Evolutionary conservation across 2,113 vertebrate species (phyloP).

Genomic region (Poeciliopsis prolifica): DNA sequence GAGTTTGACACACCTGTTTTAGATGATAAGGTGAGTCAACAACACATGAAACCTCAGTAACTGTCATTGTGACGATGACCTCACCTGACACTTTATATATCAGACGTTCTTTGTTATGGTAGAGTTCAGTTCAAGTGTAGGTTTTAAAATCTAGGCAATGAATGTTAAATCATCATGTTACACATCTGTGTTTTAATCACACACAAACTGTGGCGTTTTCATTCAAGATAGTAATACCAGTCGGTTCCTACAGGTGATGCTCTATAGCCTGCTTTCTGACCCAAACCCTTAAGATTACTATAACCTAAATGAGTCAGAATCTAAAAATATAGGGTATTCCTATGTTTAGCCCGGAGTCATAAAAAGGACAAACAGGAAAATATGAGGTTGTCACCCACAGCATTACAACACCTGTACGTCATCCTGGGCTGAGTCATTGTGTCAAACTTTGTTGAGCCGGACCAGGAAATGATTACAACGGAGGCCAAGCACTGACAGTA

Average conservation of each 20-base stretch:
- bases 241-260: no score
- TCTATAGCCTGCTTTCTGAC: background rate
- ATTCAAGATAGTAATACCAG: background rate
- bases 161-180: background rate
- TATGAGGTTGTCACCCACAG: background rate
- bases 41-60: background rate
- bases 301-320: background rate
- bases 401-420: background rate
- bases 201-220: background rate
- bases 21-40: background rate
- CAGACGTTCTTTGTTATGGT: background rate
- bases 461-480: background rate
- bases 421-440: constrained; percentile 13
- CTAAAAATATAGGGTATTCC: background rate
- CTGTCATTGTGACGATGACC: background rate
- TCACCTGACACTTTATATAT: background rate
- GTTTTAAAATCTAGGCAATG: no score
- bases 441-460: background rate
- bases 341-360: background rate
- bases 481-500: background rate
- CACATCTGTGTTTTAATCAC: background rate
- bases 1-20: no score
- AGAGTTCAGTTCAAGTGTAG: no score
- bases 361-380: background rate
- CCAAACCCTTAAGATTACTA: background rate